Evolutionary conservation across 1,140 invertebrate species (phyloP), one percentile per base, ranked within the genome.

Genomic region (Nebria ingens): DNA sequence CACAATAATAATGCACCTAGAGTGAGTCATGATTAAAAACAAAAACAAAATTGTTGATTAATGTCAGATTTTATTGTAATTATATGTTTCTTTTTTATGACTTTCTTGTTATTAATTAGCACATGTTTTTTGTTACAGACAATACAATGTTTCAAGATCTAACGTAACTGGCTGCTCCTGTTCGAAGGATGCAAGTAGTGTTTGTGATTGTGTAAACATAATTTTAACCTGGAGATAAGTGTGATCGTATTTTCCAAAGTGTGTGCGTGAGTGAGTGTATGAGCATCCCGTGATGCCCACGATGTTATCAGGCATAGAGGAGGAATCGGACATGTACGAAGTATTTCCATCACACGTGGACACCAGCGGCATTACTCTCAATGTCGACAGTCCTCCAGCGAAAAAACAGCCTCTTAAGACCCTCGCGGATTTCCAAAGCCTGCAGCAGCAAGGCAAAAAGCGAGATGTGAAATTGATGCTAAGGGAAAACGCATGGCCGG

Each of bases 401-500:
- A 88, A 88, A 70, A 85, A 86, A 66, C 79, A 81, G 59, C 76
- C 81, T 19, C 75, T 88, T 64, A 89, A 88, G 71, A 84, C 79
- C 50, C 86, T 83, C 71, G 76, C 78, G 54, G 88, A 91, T 63
- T 74, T 90, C 38, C 80, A 87, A 67, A 73, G 77, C 53, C 71
- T 89, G 42, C 67, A 89, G 57, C 82, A 87, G 65, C 78, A 81
- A 61, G 78, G 77, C 51, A 82, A 82, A 59, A 86, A 86, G 70
- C 79, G 84, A 57, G 87, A 90, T 65, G 80, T 83, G 25, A 91
- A 91, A 70, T 73, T 85, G 53, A 76, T 87, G 64, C 78, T 90
- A 65, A 75, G 87, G 62, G 86, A 88, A 64, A 89, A 88, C 70
- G 80, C 79, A 23, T 90, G 88, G 88, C 86, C 87, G 17, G 82